These are phyloP conservation scores for Siderastrea siderea DNA, from an alignment of 92 coral and sea anemone genomes.

Conservation along the genomic window DNA sequence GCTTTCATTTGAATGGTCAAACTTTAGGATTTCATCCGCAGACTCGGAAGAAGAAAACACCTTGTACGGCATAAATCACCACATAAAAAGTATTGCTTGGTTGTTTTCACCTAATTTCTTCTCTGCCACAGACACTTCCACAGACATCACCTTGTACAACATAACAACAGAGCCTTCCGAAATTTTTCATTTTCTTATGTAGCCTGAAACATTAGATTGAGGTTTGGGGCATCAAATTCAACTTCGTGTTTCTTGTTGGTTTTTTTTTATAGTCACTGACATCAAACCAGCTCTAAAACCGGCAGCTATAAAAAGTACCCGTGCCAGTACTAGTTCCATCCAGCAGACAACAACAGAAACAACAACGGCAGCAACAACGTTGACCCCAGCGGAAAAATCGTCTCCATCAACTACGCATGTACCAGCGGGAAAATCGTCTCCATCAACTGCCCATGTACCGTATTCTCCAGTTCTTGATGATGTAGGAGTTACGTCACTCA, in stretches of 20 bases:
- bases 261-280: conserved; percentile 25
- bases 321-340: neutral
- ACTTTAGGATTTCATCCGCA: too few species aligned
- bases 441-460: neutral
- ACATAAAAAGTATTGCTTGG: too few species aligned
- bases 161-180: too few species aligned
- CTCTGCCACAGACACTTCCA: too few species aligned
- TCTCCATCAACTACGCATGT: neutral
- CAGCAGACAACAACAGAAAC: neutral
- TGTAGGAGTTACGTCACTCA: conserved; percentile 4
- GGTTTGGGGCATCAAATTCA: neutral
- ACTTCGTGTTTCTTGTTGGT: neutral
- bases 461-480: neutral
- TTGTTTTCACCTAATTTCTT: too few species aligned
- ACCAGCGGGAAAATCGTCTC: neutral
- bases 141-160: too few species aligned
- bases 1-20: too few species aligned
- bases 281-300: conserved; percentile 24
- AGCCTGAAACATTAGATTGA: neutral
- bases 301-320: neutral
- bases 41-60: too few species aligned
- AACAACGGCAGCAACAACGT: neutral
- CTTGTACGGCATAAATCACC: too few species aligned
- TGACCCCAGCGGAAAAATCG: neutral
- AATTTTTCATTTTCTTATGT: too few species aligned